Base-by-base conservation (phyloP, 1,140 invertebrate genomes). In the Trinorchestia longiramus region DNA sequence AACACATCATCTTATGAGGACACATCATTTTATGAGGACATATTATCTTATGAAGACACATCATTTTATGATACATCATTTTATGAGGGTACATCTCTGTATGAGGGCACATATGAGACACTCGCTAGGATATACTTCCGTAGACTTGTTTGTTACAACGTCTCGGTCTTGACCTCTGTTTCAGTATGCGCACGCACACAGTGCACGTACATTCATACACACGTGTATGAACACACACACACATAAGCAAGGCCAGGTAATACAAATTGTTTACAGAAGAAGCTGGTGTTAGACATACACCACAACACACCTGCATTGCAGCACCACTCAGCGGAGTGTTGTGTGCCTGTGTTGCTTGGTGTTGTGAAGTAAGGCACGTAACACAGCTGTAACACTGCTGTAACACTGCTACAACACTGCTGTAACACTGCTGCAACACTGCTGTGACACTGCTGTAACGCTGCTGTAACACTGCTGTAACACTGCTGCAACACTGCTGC, bases 201-300 rank as follows among this genome's bases (percentile, higher is more conserved):
- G 19, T 28, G 36, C 62, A 77, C 28, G 28, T 28, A 77, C 28
- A 28, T 28, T 3, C 62, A 77, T 28, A 36, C 28, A 77, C 62
- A 77, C 62, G 62, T 28, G 36, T 36, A 45, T 8, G 41, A 97
- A 44, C 57, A 87, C 95, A 87, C 43, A 95, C 36, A 15, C 77
- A 57, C 43, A 77, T 28, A 1, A 11, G 36, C 62, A 28, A 77
- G 62, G 62, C 62, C 15, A 77, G 11, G 11, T 77, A 28, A 77
- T 77, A 77, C 62, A 77, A 77, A 77, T 28, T 23, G 62, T 77
- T 23, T 77, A 77, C 1, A 77, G 62, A 36, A 77, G 62, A 77
- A 1, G 62, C 62, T 11, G 15, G 11, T 36, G 62, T 36, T 1
- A 53, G 47, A 19, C 8, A 11, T 53, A 19, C 8, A 19, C n/a